phyloP scores from a whole-genome alignment of 2,888 invertebrate genomes.

The Cyrtodaria siliqua region DNA sequence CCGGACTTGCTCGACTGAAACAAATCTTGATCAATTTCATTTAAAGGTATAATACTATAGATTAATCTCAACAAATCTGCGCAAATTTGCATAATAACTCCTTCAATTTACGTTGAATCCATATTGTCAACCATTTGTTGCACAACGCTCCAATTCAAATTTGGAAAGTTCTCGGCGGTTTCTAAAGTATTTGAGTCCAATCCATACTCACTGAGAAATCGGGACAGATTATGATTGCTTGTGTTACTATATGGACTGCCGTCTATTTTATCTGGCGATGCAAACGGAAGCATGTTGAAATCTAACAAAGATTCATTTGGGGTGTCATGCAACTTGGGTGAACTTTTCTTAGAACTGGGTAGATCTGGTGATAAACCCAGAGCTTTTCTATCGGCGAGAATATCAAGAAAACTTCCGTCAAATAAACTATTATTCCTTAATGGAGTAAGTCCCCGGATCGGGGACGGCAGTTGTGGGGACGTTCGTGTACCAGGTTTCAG shows the following conservation, averaged over 20 bases:
- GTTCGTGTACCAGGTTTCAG: slow-evolving; percentile 52
- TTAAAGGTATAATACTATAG: too few relatives aligned
- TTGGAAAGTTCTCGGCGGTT: slow-evolving; percentile 47
- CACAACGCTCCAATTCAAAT: slow-evolving; percentile 58
- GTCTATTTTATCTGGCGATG: slow-evolving; percentile 41
- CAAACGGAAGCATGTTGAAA: slow-evolving; percentile 44
- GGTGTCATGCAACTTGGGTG: slow-evolving; percentile 17
- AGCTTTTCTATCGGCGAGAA: slow-evolving; percentile 61
- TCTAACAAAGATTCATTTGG: slow-evolving; percentile 52
- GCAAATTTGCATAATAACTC: too few relatives aligned
- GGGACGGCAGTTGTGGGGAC: slow-evolving; percentile 66
- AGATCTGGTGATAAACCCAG: slow-evolving; percentile 55
- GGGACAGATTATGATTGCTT: slow-evolving; percentile 51
- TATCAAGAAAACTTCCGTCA: slow-evolving; percentile 72
- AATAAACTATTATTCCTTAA: slow-evolving; percentile 57
- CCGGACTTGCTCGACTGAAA: too few relatives aligned
- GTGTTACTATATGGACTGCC: slow-evolving; percentile 41
- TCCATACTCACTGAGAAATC: slow-evolving; percentile 54
- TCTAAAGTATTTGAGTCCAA: slow-evolving; percentile 47
- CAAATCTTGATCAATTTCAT: too few relatives aligned
- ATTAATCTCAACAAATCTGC: too few relatives aligned
- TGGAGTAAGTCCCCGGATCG: slow-evolving; percentile 70
- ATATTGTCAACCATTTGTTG: slow-evolving; percentile 52
- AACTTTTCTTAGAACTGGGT: slow-evolving; percentile 27
- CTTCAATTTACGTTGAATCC: neutral